Evolutionary conservation across 2,113 vertebrate genomes (phyloP).

Genomic region (Jaculus jaculus): DNA sequence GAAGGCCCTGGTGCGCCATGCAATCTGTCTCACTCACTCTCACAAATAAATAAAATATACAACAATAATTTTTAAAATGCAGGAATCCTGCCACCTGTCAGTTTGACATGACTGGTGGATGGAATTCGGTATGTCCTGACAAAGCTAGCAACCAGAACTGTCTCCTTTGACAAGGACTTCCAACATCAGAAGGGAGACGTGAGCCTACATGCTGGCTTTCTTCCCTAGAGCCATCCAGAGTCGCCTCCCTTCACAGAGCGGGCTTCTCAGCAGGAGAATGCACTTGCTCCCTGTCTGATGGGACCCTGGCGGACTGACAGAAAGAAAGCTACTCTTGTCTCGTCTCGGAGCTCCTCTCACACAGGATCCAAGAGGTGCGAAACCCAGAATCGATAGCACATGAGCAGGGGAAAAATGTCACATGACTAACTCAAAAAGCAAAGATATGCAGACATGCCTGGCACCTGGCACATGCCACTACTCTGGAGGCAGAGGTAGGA

Average conservation of each 20-base stretch:
- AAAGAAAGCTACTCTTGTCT: not conserved
- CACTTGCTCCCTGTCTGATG: accelerated
- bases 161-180: not conserved
- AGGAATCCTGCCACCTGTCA: not conserved
- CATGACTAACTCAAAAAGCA: too few relatives aligned
- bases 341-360: not conserved
- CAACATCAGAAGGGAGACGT: accelerated
- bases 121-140: not conserved
- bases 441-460: too few relatives aligned
- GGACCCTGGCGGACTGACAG: accelerated
- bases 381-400: accelerated
- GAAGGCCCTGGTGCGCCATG: too few relatives aligned
- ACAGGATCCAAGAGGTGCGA: too few relatives aligned
- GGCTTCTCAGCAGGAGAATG: not conserved
- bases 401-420: not conserved
- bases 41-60: too few relatives aligned
- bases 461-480: too few relatives aligned
- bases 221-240: not conserved
- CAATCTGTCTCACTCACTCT: too few relatives aligned
- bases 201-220: not conserved
- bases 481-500: too few relatives aligned
- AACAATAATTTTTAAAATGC: too few relatives aligned
- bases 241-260: not conserved
- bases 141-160: not conserved
- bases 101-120: accelerated